These are phyloP conservation scores for Andrena marginata DNA, from an alignment of 2,888 invertebrate genomes.

Conservation along the genomic window DNA sequence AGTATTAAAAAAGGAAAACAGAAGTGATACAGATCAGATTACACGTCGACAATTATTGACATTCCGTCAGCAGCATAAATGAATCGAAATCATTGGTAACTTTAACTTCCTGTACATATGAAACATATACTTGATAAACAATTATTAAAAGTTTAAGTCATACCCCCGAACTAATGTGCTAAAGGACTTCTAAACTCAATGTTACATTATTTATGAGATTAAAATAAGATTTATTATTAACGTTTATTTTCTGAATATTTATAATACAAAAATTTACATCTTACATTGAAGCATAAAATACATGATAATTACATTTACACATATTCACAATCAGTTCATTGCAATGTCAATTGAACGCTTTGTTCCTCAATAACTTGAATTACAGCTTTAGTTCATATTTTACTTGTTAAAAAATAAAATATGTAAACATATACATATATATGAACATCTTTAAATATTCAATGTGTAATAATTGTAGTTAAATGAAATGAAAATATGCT, in stretches of 20 bases:
- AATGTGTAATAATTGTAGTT: conserved; percentile 17
- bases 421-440: conserved; percentile 19
- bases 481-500: conserved; percentile 4
- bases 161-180: conserved; percentile 67
- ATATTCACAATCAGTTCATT: conserved; percentile 29
- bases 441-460: conserved; percentile 16
- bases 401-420: conserved; percentile 26
- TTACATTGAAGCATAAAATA: conserved; percentile 41
- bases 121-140: conserved; percentile 45
- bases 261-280: conserved; percentile 34
- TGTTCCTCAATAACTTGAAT: conserved; percentile 24
- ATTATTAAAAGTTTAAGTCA: conserved; percentile 57
- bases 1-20: conserved; percentile 82
- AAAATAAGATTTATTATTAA: conserved; percentile 68
- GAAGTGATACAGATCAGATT: conserved; percentile 70
- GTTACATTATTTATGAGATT: conserved; percentile 76
- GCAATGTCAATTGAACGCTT: conserved; percentile 11
- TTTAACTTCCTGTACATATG: conserved; percentile 78
- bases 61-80: conserved; percentile 77
- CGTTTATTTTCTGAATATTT: conserved; percentile 48
- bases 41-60: conserved; percentile 67
- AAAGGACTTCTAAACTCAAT: conserved; percentile 71
- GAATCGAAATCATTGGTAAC: conserved; percentile 73
- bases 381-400: conserved; percentile 20
- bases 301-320: conserved; percentile 31